Conservation (phyloP, 2,113 vertebrate species). For the Ploceus nigricollis region DNA sequence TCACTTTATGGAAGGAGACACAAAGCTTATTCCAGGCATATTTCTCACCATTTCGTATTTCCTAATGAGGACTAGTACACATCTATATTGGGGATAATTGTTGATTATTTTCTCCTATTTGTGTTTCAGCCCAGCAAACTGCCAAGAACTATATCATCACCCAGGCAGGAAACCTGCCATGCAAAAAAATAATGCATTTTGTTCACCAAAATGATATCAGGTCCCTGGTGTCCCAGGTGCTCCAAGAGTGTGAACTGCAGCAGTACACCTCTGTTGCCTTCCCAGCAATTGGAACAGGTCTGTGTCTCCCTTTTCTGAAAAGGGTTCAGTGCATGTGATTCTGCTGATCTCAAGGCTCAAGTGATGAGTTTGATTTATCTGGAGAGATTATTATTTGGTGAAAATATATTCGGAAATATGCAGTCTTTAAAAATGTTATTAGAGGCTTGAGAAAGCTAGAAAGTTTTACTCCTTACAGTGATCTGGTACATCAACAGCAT, state of each 20-base stretch:
- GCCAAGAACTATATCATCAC: conserved; percentile 74
- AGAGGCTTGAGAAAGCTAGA: background rate
- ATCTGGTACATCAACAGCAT: background rate
- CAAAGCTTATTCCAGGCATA: background rate
- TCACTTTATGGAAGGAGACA: background rate
- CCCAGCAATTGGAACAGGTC: conserved; percentile 92
- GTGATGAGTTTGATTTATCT: background rate
- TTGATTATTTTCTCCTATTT: background rate
- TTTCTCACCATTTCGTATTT: background rate
- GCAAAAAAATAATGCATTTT: conserved; percentile 85
- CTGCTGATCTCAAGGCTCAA: background rate
- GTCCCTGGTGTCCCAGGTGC: conserved; percentile 57
- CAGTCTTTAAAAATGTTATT: background rate
- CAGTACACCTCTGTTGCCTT: conserved; percentile 76
- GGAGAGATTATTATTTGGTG: background rate
- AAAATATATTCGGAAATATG: background rate
- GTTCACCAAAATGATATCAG: conserved; percentile 51
- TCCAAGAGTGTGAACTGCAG: conserved; percentile 73
- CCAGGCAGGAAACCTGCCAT: conserved; percentile 76
- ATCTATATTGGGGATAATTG: background rate
- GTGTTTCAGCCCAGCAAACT: conserved; percentile 66
- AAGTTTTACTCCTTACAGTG: background rate
- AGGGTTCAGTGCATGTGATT: background rate
- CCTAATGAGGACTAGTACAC: background rate
- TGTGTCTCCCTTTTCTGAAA: background rate